Percentiles rank a stretch among this genome's conserved stretches.
phyloP scores from a whole-genome alignment of 1,140 invertebrate species.

The Cherax quadricarinatus region DNA sequence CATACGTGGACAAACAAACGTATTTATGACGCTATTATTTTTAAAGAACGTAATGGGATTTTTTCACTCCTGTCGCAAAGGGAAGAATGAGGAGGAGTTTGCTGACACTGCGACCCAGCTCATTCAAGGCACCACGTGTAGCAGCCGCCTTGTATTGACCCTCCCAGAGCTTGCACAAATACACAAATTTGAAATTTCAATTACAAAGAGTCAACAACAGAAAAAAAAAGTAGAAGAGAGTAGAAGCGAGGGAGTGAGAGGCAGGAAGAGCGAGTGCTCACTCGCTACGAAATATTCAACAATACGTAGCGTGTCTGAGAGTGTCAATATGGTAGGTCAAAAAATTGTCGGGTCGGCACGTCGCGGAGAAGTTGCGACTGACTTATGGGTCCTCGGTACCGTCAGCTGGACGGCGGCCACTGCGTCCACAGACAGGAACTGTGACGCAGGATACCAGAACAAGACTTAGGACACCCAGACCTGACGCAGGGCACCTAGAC shows the following conservation, averaged over 20 bases:
- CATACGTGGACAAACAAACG: not conserved
- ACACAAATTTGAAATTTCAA: constrained; percentile 41
- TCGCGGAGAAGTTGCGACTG: not conserved
- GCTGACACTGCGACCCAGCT: not conserved
- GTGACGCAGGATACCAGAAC: not conserved
- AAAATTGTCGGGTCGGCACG: not conserved
- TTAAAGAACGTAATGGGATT: constrained; percentile 13
- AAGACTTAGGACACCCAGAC: too few relatives aligned
- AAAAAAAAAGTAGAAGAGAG: constrained; percentile 11
- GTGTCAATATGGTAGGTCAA: constrained; percentile 15
- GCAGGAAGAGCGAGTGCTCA: constrained; percentile 1
- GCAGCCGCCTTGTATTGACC: not conserved
- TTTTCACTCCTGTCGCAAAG: constrained; percentile 9
- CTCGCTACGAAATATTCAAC: constrained; percentile 37
- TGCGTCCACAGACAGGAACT: not conserved
- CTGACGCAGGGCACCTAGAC: too few relatives aligned
- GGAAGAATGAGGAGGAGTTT: constrained; percentile 7
- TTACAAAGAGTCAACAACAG: constrained; percentile 24
- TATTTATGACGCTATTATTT: not conserved
- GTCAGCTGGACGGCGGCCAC: too few relatives aligned
- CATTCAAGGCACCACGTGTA: not conserved
- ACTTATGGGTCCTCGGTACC: not conserved
- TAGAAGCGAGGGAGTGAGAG: not conserved
- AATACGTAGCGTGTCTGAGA: constrained; percentile 30
- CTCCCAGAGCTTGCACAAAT: not conserved